Conservation (phyloP, 2,113 vertebrate species). For the Lophotis ruficrista region DNA sequence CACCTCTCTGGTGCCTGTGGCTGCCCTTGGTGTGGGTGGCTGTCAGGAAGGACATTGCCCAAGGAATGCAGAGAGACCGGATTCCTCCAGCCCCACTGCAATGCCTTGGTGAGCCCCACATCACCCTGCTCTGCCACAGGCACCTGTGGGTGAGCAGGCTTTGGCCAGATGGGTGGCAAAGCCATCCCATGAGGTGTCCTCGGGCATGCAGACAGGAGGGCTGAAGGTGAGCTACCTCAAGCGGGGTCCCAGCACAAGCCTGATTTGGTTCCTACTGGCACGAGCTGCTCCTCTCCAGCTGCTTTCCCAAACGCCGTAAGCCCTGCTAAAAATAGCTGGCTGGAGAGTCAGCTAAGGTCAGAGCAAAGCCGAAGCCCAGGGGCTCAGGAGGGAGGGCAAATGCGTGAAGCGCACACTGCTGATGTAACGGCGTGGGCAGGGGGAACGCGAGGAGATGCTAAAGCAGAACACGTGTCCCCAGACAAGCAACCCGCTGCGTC, state of each 20-base stretch:
- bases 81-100: neutral
- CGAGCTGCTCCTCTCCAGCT: neutral
- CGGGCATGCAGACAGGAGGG: neutral
- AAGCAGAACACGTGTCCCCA: neutral
- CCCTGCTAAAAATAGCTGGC: neutral
- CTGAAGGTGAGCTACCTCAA: neutral
- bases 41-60: neutral
- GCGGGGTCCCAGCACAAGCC: neutral
- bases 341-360: neutral
- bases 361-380: neutral
- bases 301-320: neutral
- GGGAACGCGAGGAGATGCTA: neutral
- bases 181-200: neutral
- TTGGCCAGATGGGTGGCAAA: neutral
- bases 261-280: neutral
- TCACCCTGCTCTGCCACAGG: neutral
- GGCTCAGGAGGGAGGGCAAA: neutral
- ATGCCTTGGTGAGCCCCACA: neutral
- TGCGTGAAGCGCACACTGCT: neutral
- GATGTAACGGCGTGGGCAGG: neutral
- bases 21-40: neutral
- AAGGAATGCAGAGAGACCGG: neutral
- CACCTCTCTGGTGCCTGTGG: neutral
- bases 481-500: neutral
- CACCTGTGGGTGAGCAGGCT: neutral